Evolutionary conservation across 2,888 invertebrate species (phyloP).

Genomic region (Oligia fasciuncula): DNA sequence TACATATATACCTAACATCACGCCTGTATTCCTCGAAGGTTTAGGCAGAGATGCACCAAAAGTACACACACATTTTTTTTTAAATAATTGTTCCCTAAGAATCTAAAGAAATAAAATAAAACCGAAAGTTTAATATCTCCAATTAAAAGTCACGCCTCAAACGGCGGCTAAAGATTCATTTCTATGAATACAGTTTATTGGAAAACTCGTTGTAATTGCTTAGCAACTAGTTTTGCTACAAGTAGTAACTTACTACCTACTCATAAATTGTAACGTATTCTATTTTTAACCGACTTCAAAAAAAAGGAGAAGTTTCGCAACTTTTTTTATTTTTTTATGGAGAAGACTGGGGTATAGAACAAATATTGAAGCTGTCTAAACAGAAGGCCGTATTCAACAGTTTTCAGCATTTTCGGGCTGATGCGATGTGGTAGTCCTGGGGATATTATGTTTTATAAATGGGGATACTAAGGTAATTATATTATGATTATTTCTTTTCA

Average conservation of each 20-base stretch:
- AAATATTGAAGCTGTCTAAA: neutral
- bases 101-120: slow-evolving; percentile 1
- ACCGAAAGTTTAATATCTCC: neutral
- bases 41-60: neutral
- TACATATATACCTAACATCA: neutral
- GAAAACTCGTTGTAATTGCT: slow-evolving; percentile 15
- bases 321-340: neutral
- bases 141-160: neutral
- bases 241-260: neutral
- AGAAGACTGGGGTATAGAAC: neutral
- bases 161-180: slow-evolving; percentile 16
- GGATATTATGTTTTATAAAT: neutral
- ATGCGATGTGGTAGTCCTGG: neutral
- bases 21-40: neutral
- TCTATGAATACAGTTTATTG: slow-evolving; percentile 24
- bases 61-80: neutral
- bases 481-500: neutral
- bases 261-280: neutral
- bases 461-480: neutral
- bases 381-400: neutral
- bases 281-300: neutral
- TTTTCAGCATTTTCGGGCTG: neutral
- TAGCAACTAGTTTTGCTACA: neutral
- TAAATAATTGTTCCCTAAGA: neutral
- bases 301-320: neutral